Conservation (phyloP, 2,888 invertebrate genomes). For the Heliconius sara region DNA sequence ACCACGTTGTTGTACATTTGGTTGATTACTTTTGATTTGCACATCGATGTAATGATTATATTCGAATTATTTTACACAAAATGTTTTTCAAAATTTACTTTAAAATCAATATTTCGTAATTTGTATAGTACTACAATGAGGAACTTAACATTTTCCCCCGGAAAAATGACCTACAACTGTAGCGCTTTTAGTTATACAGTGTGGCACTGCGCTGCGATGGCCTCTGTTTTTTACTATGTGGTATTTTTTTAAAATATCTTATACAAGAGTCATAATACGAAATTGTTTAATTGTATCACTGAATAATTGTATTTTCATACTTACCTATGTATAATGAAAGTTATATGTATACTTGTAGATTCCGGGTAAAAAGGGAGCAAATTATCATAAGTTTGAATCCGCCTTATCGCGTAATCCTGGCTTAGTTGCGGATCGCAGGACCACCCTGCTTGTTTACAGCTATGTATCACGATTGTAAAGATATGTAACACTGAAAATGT, state of each 20-base stretch:
- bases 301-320: background rate
- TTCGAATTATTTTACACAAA: background rate
- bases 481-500: constrained; percentile 23
- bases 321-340: constrained; percentile 4
- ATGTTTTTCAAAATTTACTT: no score
- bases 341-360: constrained; percentile 43
- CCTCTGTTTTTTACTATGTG: background rate
- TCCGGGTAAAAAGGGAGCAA: constrained; percentile 59
- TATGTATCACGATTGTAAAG: constrained; percentile 31
- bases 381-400: constrained; percentile 80
- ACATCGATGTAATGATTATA: background rate
- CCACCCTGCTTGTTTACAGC: constrained; percentile 47
- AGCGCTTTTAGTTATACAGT: no score
- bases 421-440: constrained; percentile 60
- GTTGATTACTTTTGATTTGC: background rate
- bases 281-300: background rate
- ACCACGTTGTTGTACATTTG: background rate
- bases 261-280: background rate
- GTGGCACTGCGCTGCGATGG: background rate
- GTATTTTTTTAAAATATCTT: background rate
- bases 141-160: no score
- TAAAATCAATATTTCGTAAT: no score
- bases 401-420: constrained; percentile 60
- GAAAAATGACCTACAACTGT: no score
- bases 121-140: no score